These are phyloP conservation scores for Hormaphis cornu DNA, from an alignment of 1,140 invertebrate species.

Conservation along the genomic window DNA sequence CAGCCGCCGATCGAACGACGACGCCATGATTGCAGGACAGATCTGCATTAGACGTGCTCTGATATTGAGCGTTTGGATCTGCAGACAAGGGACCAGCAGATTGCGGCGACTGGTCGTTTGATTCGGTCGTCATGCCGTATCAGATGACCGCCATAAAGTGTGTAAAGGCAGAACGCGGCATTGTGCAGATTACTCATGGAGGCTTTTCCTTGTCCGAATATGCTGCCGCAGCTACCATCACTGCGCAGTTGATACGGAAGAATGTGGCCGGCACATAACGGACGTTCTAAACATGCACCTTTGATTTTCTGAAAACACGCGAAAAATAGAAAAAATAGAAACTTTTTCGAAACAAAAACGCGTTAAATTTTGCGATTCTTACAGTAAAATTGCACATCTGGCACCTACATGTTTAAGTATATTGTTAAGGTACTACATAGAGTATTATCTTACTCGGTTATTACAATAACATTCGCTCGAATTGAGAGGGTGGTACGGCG, in stretches of 20 bases:
- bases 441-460: too few relatives aligned
- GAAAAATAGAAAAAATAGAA: too few relatives aligned
- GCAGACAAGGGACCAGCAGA: conserved; percentile 19
- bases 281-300: conserved; percentile 28
- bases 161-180: conserved; percentile 21
- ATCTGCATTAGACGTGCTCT: conserved; percentile 14
- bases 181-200: conserved; percentile 29
- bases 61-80: conserved; percentile 7
- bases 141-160: conserved; percentile 25
- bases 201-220: conserved; percentile 30
- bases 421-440: too few relatives aligned
- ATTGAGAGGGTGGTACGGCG: too few relatives aligned
- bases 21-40: conserved; percentile 10
- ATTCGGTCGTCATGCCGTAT: conserved; percentile 30
- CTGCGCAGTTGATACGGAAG: background rate
- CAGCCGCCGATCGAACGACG: conserved; percentile 25
- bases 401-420: too few relatives aligned
- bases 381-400: too few relatives aligned
- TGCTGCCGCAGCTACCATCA: conserved; percentile 8
- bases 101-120: conserved; percentile 18
- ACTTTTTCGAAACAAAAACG: too few relatives aligned
- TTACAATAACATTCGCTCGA: too few relatives aligned
- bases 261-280: conserved; percentile 9
- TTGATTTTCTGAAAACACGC: conserved; percentile 14
- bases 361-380: too few relatives aligned